A percentile compares a stretch with the other conserved stretches of the same genome.
phyloP scores from a whole-genome alignment of 2,113 vertebrate genomes.

The Phylloscopus whistleri region DNA sequence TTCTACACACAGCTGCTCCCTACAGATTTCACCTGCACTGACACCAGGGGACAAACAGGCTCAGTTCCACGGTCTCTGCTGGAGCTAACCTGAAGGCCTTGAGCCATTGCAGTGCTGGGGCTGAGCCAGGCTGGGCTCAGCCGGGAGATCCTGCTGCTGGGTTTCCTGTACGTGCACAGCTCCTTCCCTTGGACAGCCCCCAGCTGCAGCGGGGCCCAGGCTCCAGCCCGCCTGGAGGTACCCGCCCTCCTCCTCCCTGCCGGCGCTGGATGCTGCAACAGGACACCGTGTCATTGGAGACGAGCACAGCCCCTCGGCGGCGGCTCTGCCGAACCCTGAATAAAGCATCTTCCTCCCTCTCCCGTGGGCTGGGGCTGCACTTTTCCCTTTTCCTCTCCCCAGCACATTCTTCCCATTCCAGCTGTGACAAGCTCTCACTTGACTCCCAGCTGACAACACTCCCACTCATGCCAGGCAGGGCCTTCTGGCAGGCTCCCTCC shows the following conservation, averaged over 20 bases:
- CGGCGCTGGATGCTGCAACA: slow-evolving; percentile 35
- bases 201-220: not conserved
- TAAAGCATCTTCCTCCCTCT: slow-evolving; percentile 22
- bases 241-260: not conserved
- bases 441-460: slow-evolving; percentile 8
- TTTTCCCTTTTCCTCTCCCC: not conserved
- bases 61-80: not conserved
- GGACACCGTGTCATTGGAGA: slow-evolving; percentile 48
- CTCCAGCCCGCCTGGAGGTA: not conserved
- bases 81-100: not conserved
- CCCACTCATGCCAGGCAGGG: not conserved
- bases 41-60: not conserved
- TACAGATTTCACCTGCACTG: not conserved
- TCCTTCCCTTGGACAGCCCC: slow-evolving; percentile 40
- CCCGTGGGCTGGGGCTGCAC: not conserved
- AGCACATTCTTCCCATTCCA: slow-evolving; percentile 8
- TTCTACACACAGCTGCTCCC: not conserved
- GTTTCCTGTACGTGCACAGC: slow-evolving; percentile 33
- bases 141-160: slow-evolving; percentile 25
- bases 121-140: not conserved
- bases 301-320: not conserved
- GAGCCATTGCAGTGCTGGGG: not conserved
- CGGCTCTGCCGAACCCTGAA: not conserved
- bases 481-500: slow-evolving; percentile 5
- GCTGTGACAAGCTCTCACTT: slow-evolving; percentile 25